These are phyloP conservation scores for Hippopotamyrus pictus DNA, from an alignment of 2,797 vertebrate genomes.

Conservation along the genomic window DNA sequence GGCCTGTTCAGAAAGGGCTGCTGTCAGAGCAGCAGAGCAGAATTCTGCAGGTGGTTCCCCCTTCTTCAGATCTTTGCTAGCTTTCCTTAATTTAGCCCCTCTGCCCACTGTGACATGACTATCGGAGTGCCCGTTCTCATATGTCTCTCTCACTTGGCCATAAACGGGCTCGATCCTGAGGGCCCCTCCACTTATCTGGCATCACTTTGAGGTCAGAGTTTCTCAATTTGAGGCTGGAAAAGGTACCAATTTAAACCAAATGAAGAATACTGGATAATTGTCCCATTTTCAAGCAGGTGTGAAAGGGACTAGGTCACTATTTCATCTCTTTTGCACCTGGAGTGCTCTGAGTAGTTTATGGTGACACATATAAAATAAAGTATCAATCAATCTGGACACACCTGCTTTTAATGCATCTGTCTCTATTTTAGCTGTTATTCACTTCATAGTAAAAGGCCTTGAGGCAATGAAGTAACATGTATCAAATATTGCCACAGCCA, in stretches of 20 bases:
- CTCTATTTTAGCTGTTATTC: neutral
- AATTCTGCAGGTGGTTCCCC: neutral
- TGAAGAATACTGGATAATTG: neutral
- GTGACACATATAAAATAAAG: neutral
- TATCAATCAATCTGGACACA: neutral
- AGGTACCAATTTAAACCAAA: neutral
- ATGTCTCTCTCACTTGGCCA: neutral
- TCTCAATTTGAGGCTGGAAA: neutral
- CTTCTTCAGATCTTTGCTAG: neutral
- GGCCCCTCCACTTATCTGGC: neutral
- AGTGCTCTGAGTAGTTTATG: neutral
- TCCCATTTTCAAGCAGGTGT: neutral
- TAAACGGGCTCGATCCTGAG: too few relatives aligned
- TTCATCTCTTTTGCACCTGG: neutral
- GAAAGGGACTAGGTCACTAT: neutral
- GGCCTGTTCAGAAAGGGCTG: neutral
- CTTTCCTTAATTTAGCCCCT: neutral
- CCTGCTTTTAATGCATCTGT: neutral
- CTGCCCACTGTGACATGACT: neutral
- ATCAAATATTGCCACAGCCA: neutral
- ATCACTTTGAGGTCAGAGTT: neutral
- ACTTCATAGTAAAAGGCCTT: neutral
- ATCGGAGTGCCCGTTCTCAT: neutral
- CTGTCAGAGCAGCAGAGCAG: neutral
- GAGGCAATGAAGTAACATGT: neutral